Evolutionary conservation across 2,113 vertebrate species (phyloP).

Genomic region (Oreochromis niloticus): DNA sequence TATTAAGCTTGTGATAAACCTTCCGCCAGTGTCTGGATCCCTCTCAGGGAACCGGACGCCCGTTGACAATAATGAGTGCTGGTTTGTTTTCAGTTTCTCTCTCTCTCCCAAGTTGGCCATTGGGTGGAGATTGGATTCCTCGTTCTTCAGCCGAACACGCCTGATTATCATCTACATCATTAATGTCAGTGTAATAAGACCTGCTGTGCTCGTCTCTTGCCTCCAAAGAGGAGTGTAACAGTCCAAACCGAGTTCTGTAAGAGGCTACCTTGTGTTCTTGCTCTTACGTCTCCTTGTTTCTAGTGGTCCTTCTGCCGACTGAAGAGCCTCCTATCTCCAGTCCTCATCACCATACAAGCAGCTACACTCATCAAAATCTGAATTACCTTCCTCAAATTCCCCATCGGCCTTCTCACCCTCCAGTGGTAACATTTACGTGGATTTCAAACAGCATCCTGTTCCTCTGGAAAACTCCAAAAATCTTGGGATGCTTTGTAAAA

Average conservation of each 20-base stretch:
- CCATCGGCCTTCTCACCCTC: not conserved
- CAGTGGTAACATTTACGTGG: not conserved
- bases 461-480: not conserved
- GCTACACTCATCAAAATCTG: not conserved
- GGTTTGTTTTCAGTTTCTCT: not conserved
- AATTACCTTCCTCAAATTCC: not conserved
- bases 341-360: not conserved
- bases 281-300: not conserved
- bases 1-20: not conserved
- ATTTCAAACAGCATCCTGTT: not conserved
- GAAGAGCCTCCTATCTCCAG: not conserved
- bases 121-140: not conserved
- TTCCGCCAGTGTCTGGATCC: not conserved
- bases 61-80: not conserved
- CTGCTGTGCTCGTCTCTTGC: not conserved
- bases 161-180: not conserved
- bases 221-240: not conserved
- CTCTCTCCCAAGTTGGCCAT: not conserved
- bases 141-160: fast-evolving
- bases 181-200: not conserved
- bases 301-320: not conserved
- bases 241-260: not conserved
- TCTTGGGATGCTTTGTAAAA: not conserved
- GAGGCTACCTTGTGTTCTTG: not conserved
- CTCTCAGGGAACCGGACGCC: not conserved